Conservation (phyloP, 1,140 invertebrate species). For the Branchinecta lynchi region DNA sequence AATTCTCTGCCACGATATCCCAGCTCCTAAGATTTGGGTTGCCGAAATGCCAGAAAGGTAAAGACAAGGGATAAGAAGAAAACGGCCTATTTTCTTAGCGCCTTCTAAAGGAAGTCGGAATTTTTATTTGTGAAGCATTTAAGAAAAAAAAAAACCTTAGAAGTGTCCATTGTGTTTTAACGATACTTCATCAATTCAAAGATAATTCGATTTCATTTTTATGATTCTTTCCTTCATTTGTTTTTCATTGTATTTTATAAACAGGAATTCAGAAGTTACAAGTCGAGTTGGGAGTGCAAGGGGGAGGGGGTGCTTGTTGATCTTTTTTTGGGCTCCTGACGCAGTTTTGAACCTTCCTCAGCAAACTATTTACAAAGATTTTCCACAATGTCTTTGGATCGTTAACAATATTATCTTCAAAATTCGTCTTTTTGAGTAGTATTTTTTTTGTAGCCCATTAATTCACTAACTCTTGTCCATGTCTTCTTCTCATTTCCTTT, state of each 20-base stretch:
- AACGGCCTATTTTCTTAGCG: no score
- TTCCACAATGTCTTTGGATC: background rate
- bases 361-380: background rate
- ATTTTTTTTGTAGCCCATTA: constrained; percentile 6
- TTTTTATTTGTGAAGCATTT: no score
- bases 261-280: constrained; percentile 9
- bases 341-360: constrained; percentile 9
- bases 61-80: no score
- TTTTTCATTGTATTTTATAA: constrained; percentile 7
- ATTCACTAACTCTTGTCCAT: constrained; percentile 6
- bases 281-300: background rate
- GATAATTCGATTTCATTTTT: background rate
- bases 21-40: no score
- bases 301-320: constrained; percentile 3
- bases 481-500: constrained; percentile 4
- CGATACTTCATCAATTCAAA: background rate
- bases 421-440: background rate
- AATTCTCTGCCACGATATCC: no score
- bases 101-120: no score
- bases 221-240: background rate
- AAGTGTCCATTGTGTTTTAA: no score
- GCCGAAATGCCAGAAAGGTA: no score
- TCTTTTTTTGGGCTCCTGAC: background rate
- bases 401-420: constrained; percentile 5
- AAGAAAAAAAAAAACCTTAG: no score